Evolutionary conservation across 2,797 vertebrate genomes (phyloP).

Genomic region (Channallabes apus): DNA sequence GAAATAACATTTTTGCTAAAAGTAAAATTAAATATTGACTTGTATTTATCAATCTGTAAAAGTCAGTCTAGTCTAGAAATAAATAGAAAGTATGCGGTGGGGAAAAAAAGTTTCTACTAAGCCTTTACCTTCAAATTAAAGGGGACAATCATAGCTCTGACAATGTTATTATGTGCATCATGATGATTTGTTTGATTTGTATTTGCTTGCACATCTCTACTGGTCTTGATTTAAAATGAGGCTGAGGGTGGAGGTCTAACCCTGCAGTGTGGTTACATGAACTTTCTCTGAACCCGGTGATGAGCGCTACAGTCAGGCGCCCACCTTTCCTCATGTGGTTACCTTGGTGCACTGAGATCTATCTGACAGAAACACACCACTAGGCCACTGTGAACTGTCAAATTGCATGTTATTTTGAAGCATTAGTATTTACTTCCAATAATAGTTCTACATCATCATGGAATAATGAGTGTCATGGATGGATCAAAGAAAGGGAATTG

Average conservation of each 20-base stretch:
- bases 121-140: background rate
- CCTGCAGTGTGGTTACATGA: constrained; percentile 56
- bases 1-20: background rate
- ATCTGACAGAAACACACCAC: constrained; percentile 9
- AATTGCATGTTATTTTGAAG: constrained; percentile 2
- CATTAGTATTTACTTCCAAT: constrained; percentile 6
- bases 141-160: background rate
- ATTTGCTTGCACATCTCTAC: constrained; percentile 38
- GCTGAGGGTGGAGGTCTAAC: constrained; percentile 68
- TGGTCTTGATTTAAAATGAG: constrained; percentile 55
- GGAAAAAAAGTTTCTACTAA: background rate
- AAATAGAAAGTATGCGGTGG: background rate
- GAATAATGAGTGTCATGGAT: constrained; percentile 41
- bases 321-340: constrained; percentile 28
- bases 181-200: background rate
- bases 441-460: constrained; percentile 41
- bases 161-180: background rate
- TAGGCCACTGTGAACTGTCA: constrained; percentile 14
- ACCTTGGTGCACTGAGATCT: background rate
- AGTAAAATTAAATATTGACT: background rate
- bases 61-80: background rate
- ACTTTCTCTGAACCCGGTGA: constrained; percentile 62
- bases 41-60: no score
- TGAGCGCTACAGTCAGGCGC: constrained; percentile 14
- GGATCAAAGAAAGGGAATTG: constrained; percentile 40